Evolutionary conservation across 2,888 invertebrate species (phyloP), one percentile per base, ranked within the genome.

Genomic region (Nipponacmea schrenckii): DNA sequence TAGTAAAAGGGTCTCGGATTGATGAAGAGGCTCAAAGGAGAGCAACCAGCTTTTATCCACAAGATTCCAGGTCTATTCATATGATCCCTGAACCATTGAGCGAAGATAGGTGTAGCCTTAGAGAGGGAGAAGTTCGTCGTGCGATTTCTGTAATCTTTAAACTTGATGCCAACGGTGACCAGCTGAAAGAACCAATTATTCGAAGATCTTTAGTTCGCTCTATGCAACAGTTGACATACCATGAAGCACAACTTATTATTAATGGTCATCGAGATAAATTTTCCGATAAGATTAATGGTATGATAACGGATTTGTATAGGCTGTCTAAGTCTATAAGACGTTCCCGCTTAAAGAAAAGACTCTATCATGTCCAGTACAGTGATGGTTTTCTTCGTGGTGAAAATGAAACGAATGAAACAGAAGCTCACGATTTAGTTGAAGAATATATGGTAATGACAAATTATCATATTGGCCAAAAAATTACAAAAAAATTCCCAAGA

Each of bases 51-150:
- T 76, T 77, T 64, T 79, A 80, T 46, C 73, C 77, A 7, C 64
- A 69, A n/a, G 66, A 73, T 14, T 62, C 31, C 44, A 62, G 27
- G 14, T 67, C 74, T 8, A 72, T 69, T 27, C 71, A 75, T 64
- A 79, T 80, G 79, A n/a, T 80, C 20, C 80, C 80, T 39, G 75
- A 79, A 73, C 76, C 56, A 56, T 24, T 79, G 5, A 75, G 70
- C 62, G 63, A 71, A 64, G 66, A 74, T 50, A 27, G 69, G 12
- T 76, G 74, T 67, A 79, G 77, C 65, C 67, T 80, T 20, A 26
- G 71, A 27, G 76, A 76, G n/a, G 69, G 72, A 26, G 71, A 76
- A 48, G 69, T 69, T 20, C 69, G 80, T 27, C 62, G 74, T 5
- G 64, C 80, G 10, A 48, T 80, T 12, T 79, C 79, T 7, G 71